phyloP scores from a whole-genome alignment of 2,888 invertebrate genomes.

The Cephus runcator region DNA sequence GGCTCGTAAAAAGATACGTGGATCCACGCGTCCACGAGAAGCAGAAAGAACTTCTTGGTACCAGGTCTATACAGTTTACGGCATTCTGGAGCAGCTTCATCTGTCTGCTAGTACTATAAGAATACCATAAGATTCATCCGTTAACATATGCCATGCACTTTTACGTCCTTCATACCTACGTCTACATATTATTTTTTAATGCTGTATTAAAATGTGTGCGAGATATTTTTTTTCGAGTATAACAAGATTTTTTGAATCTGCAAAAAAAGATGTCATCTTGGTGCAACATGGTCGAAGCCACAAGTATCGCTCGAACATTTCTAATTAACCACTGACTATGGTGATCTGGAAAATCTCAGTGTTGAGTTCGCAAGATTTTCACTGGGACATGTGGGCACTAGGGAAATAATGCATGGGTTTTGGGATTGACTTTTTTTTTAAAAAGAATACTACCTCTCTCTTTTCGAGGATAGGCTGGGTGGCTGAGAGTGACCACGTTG shows the following conservation, averaged over 20 bases:
- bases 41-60: not conserved
- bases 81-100: conserved; percentile 10
- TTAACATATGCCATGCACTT: not conserved
- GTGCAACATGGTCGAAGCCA: conserved; percentile 24
- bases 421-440: not conserved
- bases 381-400: not conserved
- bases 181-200: not conserved
- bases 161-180: not conserved
- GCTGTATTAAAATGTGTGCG: not conserved
- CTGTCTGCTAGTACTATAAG: conserved; percentile 3
- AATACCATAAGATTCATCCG: not conserved
- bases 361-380: not conserved
- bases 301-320: conserved; percentile 29
- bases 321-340: conserved; percentile 36
- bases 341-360: conserved; percentile 42
- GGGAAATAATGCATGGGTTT: not conserved
- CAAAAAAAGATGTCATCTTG: conserved; percentile 11
- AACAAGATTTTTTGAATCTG: not conserved
- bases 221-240: not conserved
- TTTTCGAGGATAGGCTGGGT: not conserved
- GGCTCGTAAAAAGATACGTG: conserved; percentile 37
- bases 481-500: not conserved
- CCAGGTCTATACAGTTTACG: not conserved
- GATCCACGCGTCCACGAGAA: conserved; percentile 10
- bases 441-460: not conserved